Evolutionary conservation across 2,888 invertebrate species (phyloP).

Genomic region (Thysanoteuthis rhombus): DNA sequence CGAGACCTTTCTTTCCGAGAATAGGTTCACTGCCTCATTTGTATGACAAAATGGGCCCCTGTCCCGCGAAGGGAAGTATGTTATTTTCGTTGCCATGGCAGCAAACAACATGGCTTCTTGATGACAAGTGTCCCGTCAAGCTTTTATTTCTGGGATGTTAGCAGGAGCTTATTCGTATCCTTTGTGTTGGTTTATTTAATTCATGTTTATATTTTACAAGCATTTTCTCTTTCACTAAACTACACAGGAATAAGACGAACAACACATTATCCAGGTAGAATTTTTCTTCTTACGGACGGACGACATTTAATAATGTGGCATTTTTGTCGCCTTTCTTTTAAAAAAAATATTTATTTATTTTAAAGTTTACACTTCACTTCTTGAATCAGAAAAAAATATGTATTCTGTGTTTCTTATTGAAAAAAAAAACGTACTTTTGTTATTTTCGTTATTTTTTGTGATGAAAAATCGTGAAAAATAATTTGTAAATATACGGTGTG

Average conservation of each 20-base stretch:
- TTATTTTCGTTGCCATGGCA: background rate
- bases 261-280: background rate
- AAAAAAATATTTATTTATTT: too few relatives aligned
- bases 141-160: background rate
- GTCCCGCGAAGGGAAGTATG: background rate
- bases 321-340: too few relatives aligned
- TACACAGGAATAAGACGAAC: background rate
- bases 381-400: too few relatives aligned
- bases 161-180: constrained; percentile 12
- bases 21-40: background rate
- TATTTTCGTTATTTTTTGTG: too few relatives aligned
- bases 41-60: background rate
- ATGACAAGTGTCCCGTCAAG: background rate
- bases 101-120: background rate
- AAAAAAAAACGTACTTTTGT: too few relatives aligned
- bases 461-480: too few relatives aligned
- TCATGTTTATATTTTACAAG: background rate
- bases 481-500: too few relatives aligned
- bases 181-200: too few relatives aligned
- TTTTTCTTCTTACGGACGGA: background rate
- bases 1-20: background rate
- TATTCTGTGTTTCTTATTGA: too few relatives aligned
- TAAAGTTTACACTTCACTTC: too few relatives aligned
- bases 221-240: background rate
- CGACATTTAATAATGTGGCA: background rate